Evolutionary conservation across 2,888 invertebrate genomes (phyloP).

Genomic region (Brenthis ino): DNA sequence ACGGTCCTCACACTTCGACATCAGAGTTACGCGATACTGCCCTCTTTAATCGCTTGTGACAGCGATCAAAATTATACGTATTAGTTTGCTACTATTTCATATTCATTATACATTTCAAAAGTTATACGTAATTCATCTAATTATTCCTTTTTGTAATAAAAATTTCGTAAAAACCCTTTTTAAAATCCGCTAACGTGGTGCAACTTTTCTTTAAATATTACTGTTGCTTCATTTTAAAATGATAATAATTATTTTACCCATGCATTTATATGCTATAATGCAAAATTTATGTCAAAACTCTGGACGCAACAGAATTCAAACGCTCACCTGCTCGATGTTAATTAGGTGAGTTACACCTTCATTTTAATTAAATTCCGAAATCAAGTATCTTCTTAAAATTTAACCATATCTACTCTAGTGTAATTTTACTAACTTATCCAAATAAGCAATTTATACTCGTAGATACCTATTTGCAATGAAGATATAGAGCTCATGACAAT

Average conservation of each 20-base stretch:
- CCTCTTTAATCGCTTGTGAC: constrained; percentile 36
- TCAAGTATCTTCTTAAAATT: too few relatives aligned
- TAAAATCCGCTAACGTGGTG: background rate
- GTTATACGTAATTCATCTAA: background rate
- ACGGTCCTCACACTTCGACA: constrained; percentile 50
- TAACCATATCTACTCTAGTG: background rate
- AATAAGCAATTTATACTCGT: too few relatives aligned
- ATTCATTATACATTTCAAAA: background rate
- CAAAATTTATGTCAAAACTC: constrained; percentile 11
- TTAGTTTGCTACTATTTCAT: constrained; percentile 26
- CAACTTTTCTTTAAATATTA: background rate
- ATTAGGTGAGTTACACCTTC: constrained; percentile 5
- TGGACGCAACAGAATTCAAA: constrained; percentile 1
- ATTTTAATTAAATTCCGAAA: constrained; percentile 10
- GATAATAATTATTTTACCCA: background rate
- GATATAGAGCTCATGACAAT: too few relatives aligned
- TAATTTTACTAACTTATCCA: too few relatives aligned
- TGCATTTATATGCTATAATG: constrained; percentile 7
- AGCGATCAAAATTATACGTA: constrained; percentile 34
- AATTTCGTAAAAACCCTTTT: background rate
- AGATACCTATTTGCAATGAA: too few relatives aligned
- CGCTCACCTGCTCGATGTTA: constrained; percentile 14
- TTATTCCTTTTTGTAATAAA: background rate
- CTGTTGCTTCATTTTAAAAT: background rate
- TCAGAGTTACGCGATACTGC: constrained; percentile 34